Percentiles rank a stretch among this genome's conserved stretches.
Evolutionary conservation across 2,113 vertebrate species (phyloP).

Genomic region (Psephotus haematonotus): DNA sequence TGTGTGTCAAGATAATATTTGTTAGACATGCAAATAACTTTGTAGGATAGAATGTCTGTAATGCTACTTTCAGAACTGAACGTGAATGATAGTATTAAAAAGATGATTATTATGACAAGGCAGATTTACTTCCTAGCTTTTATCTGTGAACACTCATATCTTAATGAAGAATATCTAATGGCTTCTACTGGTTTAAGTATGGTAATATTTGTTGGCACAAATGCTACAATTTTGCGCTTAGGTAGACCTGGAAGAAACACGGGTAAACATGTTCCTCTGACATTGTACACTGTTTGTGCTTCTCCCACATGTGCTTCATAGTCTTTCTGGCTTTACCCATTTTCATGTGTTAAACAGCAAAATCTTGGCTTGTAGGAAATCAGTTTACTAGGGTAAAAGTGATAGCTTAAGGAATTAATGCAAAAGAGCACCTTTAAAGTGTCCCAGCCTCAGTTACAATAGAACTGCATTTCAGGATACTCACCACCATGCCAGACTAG

Average conservation of each 20-base stretch:
- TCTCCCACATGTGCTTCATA: background rate
- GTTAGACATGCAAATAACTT: background rate
- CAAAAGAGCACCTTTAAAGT: background rate
- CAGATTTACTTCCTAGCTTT: background rate
- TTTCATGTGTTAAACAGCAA: background rate
- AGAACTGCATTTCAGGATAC: background rate
- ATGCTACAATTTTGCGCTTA: background rate
- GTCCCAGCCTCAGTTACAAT: background rate
- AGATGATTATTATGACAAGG: background rate
- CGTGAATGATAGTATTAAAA: background rate
- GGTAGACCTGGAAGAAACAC: background rate
- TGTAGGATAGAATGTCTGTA: background rate
- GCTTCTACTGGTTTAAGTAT: background rate
- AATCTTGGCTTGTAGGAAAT: background rate
- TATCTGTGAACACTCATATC: background rate
- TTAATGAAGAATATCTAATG: background rate
- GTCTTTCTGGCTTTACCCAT: background rate
- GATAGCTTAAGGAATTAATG: background rate
- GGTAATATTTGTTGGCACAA: background rate
- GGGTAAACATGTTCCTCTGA: fast-evolving
- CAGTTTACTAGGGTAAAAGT: background rate
- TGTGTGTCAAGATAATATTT: background rate
- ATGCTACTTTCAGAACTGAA: background rate
- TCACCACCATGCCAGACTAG: background rate
- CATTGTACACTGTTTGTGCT: background rate